Conservation (phyloP, 2,797 vertebrate genomes). For the Enteromius argenteus region DNA sequence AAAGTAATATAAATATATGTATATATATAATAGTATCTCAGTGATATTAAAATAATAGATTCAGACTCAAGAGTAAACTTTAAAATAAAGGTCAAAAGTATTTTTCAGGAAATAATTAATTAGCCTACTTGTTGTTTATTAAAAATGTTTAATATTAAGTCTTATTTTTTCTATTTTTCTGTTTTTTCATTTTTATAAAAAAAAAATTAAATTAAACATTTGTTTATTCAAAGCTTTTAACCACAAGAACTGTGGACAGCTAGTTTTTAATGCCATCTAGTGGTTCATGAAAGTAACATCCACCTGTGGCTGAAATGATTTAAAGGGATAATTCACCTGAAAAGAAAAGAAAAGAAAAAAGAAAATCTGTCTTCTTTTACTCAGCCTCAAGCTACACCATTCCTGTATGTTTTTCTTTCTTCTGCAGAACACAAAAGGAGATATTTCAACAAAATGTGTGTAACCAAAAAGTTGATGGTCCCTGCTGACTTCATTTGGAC, state of each 20-base stretch:
- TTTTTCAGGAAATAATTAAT: not conserved
- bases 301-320: not conserved
- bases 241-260: not conserved
- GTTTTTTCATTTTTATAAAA: not conserved
- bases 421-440: not conserved
- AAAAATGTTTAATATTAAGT: not conserved
- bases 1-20: not conserved
- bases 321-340: not conserved
- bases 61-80: not conserved
- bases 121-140: not conserved
- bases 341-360: not conserved
- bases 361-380: not conserved
- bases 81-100: not conserved
- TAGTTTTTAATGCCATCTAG: conserved; percentile 20
- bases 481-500: not conserved
- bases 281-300: conserved; percentile 1
- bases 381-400: not conserved
- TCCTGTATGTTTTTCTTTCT: not conserved
- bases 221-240: not conserved
- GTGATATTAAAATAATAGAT: not conserved
- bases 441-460: not conserved
- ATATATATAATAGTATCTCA: not conserved
- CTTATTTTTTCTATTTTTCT: not conserved
- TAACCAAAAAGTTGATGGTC: not conserved
- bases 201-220: not conserved